phyloP scores from a whole-genome alignment of 92 coral and sea anemone species.

The Siderastrea radians region DNA sequence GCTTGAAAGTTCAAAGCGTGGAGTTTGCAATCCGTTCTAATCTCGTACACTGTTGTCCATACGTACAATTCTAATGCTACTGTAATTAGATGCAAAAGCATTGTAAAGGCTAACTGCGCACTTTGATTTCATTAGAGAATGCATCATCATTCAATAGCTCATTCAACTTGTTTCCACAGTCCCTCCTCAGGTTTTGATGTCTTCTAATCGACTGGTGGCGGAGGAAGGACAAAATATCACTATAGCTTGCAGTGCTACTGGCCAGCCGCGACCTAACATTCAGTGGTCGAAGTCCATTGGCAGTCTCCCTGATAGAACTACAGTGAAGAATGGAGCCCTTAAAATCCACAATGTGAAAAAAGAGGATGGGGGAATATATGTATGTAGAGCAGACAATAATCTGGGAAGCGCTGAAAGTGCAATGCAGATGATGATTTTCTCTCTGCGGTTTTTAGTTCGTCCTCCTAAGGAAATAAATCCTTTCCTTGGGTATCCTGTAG shows the following conservation, averaged over 20 bases:
- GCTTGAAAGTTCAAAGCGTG: too few relatives aligned
- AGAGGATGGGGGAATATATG: constrained; percentile 36
- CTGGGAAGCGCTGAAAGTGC: constrained; percentile 26
- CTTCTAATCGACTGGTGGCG: constrained; percentile 36
- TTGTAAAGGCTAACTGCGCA: too few relatives aligned
- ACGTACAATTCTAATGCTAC: too few relatives aligned
- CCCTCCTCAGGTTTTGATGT: background rate
- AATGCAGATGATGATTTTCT: constrained; percentile 26
- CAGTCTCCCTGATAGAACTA: background rate
- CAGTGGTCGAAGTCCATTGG: constrained; percentile 47
- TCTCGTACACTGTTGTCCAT: too few relatives aligned
- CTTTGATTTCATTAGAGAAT: background rate
- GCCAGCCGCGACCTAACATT: constrained; percentile 40
- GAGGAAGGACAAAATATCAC: constrained; percentile 49
- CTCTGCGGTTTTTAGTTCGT: constrained; percentile 35
- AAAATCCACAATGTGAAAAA: constrained; percentile 2
- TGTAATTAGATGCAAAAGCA: too few relatives aligned
- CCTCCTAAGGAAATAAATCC: constrained; percentile 18
- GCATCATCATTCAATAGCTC: background rate
- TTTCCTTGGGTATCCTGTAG: background rate
- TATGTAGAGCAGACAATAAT: constrained; percentile 30
- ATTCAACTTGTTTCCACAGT: background rate
- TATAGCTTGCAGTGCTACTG: constrained; percentile 37
- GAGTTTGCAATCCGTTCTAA: too few relatives aligned
- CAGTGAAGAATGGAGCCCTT: background rate